These are phyloP conservation scores for Listronotus oregonensis DNA, from an alignment of 1,140 invertebrate genomes.

Conservation along the genomic window DNA sequence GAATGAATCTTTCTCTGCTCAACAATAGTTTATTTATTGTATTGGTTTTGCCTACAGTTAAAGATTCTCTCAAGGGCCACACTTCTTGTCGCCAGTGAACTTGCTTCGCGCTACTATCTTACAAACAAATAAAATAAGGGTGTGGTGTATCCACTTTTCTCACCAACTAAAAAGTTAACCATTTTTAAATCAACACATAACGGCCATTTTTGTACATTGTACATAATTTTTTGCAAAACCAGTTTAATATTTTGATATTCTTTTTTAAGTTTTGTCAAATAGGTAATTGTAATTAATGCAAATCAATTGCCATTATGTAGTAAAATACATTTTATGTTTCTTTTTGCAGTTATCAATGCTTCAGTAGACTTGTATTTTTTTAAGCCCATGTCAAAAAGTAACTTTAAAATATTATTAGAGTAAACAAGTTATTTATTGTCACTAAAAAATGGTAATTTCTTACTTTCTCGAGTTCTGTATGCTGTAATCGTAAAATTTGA, in stretches of 20 bases:
- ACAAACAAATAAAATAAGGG: conserved; percentile 50
- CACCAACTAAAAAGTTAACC: conserved; percentile 46
- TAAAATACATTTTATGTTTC: conserved; percentile 53
- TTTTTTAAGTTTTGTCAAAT: conserved; percentile 51
- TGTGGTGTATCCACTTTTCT: conserved; percentile 54
- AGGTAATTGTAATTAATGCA: conserved; percentile 47
- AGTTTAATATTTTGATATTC: conserved; percentile 46
- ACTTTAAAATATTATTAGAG: too few species aligned
- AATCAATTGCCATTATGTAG: conserved; percentile 55
- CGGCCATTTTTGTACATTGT: too few species aligned
- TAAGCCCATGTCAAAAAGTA: too few species aligned
- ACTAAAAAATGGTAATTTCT: too few species aligned
- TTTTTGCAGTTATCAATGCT: conserved; percentile 20
- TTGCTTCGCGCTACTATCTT: conserved; percentile 44
- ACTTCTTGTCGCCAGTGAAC: conserved; percentile 34
- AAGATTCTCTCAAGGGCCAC: conserved; percentile 25
- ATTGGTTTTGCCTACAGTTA: neutral
- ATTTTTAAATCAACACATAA: conserved; percentile 52
- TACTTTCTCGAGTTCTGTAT: too few species aligned
- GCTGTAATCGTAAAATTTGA: too few species aligned
- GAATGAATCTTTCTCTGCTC: neutral
- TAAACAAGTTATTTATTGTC: too few species aligned
- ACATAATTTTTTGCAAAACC: conserved; percentile 49
- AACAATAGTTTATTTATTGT: neutral
- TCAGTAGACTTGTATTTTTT: too few species aligned